These are phyloP conservation scores for Sebastes melanostomus DNA, from an alignment of 2,797 vertebrate genomes.

Conservation along the genomic window DNA sequence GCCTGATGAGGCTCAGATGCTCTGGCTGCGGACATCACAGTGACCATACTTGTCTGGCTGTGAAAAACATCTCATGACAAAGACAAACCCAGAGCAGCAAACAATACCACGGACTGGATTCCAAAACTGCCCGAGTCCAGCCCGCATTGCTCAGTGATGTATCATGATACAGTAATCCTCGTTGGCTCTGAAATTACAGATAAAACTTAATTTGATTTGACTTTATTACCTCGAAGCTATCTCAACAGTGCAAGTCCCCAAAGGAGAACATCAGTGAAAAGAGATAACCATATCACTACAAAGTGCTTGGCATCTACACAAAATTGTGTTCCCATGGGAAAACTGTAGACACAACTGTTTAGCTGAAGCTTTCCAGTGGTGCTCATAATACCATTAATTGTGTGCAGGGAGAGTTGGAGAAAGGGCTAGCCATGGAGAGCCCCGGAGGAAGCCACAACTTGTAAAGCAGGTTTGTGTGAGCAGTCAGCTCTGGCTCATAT, in stretches of 20 bases:
- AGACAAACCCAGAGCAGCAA: conserved; percentile 57
- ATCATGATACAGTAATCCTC: conserved; percentile 39
- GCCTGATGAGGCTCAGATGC: conserved; percentile 70
- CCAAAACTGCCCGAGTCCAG: conserved; percentile 29
- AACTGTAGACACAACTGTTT: conserved; percentile 65
- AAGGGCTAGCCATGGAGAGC: conserved; percentile 45
- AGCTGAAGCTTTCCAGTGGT: conserved; percentile 61
- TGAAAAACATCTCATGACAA: conserved; percentile 71
- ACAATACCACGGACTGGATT: conserved; percentile 50
- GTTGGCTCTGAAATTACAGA: conserved; percentile 60
- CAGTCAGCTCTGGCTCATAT: conserved; percentile 25
- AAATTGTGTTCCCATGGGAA: conserved; percentile 80
- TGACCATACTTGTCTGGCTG: conserved; percentile 56
- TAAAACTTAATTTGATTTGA: conserved; percentile 62
- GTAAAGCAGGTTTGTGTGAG: conserved; percentile 67
- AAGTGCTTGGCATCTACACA: conserved; percentile 62
- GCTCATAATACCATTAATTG: conserved; percentile 72
- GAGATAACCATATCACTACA: conserved; percentile 68
- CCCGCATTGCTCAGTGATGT: conserved; percentile 30
- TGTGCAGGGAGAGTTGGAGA: conserved; percentile 50
- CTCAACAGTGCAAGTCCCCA: conserved; percentile 17
- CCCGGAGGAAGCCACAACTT: conserved; percentile 57
- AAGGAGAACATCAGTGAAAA: conserved; percentile 59
- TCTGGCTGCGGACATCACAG: conserved; percentile 60
- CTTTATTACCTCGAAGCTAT: conserved; percentile 50